Conservation (phyloP, 2,888 invertebrate genomes). For the Xestia sexstrigata region DNA sequence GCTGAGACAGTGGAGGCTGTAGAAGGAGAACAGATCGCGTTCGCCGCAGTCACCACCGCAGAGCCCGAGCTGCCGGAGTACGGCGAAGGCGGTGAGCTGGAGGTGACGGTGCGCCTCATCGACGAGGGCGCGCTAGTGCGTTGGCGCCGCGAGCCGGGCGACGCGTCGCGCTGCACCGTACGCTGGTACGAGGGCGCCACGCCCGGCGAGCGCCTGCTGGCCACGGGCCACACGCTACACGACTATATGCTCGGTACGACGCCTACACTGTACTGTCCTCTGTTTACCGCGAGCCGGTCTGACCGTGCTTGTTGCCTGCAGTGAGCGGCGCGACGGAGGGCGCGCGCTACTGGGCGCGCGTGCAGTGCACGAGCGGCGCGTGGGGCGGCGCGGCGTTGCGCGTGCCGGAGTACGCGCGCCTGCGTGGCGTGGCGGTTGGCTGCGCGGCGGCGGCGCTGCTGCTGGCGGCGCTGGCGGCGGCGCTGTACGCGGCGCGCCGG, state of each 20-base stretch:
- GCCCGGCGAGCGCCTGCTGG: conserved; percentile 91
- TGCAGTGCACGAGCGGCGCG: conserved; percentile 92
- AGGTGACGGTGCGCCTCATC: conserved; percentile 93
- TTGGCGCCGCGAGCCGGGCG: conserved; percentile 92
- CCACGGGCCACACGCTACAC: conserved; percentile 93
- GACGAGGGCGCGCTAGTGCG: conserved; percentile 94
- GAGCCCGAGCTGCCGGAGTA: conserved; percentile 57
- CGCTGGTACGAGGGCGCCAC: conserved; percentile 93
- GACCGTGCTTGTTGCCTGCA: conserved; percentile 70
- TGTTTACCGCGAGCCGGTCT: not conserved
- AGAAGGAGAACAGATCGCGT: conserved; percentile 66
- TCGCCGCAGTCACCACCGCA: conserved; percentile 64
- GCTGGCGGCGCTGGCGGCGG: conserved; percentile 92
- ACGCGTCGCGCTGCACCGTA: conserved; percentile 92
- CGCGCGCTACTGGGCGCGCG: conserved; percentile 93
- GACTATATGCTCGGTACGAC: conserved; percentile 91
- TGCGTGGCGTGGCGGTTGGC: conserved; percentile 93
- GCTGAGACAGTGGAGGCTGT: conserved; percentile 53
- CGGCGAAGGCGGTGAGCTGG: conserved; percentile 91
- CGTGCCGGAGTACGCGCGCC: conserved; percentile 93
- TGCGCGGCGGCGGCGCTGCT: conserved; percentile 93
- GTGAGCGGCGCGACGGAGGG: conserved; percentile 94
- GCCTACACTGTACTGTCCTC: not conserved
- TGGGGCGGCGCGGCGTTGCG: conserved; percentile 92
- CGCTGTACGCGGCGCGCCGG: conserved; percentile 86